phyloP scores from a whole-genome alignment of 2,888 invertebrate species.

The Xestia c-nigrum region DNA sequence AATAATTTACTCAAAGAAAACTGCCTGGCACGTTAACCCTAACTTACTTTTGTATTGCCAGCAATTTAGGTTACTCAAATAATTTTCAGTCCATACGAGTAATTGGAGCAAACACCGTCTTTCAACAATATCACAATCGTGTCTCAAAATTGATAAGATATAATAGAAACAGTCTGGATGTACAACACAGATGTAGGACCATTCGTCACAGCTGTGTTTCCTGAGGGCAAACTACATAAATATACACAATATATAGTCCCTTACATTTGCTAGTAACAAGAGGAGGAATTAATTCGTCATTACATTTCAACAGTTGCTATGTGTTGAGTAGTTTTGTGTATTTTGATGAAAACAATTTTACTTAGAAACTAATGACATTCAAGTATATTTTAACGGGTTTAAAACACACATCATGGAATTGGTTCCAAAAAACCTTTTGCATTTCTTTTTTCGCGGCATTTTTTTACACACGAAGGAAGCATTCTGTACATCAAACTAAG shows the following conservation, averaged over 20 bases:
- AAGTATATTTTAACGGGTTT: background rate
- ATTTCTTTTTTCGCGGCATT: too few relatives aligned
- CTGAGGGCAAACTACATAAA: background rate
- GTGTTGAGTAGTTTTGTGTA: too few relatives aligned
- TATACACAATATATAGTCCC: background rate
- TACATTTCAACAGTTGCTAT: background rate
- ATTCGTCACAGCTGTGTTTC: slow-evolving; percentile 1
- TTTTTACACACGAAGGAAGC: too few relatives aligned
- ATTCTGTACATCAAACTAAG: too few relatives aligned
- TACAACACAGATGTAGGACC: background rate
- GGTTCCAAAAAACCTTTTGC: too few relatives aligned
- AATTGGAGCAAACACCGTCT: background rate
- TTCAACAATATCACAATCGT: background rate
- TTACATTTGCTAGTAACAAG: background rate
- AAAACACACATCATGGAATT: too few relatives aligned
- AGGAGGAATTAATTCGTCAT: background rate
- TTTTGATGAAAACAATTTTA: background rate
- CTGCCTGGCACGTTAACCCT: background rate
- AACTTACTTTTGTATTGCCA: background rate
- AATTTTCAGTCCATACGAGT: background rate
- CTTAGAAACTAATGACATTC: background rate
- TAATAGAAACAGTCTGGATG: background rate
- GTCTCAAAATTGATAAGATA: background rate
- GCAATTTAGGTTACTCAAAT: background rate
- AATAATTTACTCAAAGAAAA: background rate